Evolutionary conservation across 2,888 invertebrate genomes (phyloP).

Genomic region (Scaptomyza tumidula): DNA sequence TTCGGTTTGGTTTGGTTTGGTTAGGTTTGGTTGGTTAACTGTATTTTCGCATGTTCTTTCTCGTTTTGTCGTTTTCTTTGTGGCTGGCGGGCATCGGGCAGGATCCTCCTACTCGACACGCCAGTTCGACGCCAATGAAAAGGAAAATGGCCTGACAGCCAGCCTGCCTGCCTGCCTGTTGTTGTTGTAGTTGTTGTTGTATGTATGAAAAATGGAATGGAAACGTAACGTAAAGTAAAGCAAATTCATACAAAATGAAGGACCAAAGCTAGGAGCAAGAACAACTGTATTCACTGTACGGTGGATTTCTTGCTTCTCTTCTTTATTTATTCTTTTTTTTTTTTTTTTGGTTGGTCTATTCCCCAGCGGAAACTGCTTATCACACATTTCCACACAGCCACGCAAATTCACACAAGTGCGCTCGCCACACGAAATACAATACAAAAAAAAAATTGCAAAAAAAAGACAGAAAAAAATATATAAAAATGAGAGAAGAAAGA

Average conservation of each 20-base stretch:
- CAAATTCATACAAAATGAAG: conserved; percentile 3
- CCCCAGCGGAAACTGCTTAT: conserved; percentile 81
- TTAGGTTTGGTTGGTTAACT: conserved; percentile 38
- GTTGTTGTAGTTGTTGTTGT: background rate
- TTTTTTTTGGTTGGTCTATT: conserved; percentile 61
- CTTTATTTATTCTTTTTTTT: background rate
- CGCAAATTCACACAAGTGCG: conserved; percentile 69
- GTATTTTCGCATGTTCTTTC: conserved; percentile 10
- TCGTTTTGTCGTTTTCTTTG: conserved; percentile 9
- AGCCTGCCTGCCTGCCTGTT: background rate
- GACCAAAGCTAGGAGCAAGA: conserved; percentile 38
- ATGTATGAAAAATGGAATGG: conserved; percentile 17
- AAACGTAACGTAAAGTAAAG: conserved; percentile 8
- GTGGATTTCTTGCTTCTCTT: conserved; percentile 7
- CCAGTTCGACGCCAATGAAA: conserved; percentile 75
- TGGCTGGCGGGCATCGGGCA: conserved; percentile 36
- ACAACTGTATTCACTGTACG: conserved; percentile 36
- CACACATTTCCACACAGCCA: conserved; percentile 80
- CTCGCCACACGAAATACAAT: conserved; percentile 53
- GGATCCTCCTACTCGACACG: conserved; percentile 42
- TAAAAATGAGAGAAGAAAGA: conserved; percentile 23
- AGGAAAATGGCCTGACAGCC: conserved; percentile 51
- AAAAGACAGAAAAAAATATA: conserved; percentile 13
- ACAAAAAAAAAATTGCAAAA: conserved; percentile 51
- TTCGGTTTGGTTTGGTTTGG: background rate